phyloP scores from a whole-genome alignment of 2,797 vertebrate genomes.

The Alosa sapidissima region DNA sequence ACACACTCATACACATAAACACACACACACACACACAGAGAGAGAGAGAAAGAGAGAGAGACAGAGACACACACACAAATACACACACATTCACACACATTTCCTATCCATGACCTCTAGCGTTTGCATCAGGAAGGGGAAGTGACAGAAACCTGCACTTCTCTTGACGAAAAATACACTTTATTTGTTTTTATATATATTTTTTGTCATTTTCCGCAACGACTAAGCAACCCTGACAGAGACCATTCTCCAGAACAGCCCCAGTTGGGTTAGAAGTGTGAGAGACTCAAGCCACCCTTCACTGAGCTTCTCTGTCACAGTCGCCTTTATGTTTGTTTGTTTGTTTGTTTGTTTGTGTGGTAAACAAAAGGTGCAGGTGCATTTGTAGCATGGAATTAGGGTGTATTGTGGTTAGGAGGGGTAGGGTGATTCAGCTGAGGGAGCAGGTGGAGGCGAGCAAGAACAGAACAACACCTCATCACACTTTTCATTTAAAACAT shows the following conservation, averaged over 20 bases:
- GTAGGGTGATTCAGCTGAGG: neutral
- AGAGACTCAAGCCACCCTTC: neutral
- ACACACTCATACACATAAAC: neutral
- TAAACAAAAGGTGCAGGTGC: neutral
- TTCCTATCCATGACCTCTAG: conserved; percentile 34
- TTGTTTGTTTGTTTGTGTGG: neutral
- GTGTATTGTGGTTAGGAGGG: too few species aligned
- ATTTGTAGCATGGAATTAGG: neutral
- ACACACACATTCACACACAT: neutral
- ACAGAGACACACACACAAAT: conserved; percentile 62
- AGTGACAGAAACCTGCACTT: neutral
- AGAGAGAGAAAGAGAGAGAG: neutral
- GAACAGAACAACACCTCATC: neutral
- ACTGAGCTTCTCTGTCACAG: neutral
- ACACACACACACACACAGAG: neutral
- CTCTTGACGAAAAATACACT: neutral
- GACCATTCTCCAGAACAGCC: too few species aligned
- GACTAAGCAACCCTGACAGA: too few species aligned
- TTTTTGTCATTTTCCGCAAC: too few species aligned
- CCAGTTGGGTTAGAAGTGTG: neutral
- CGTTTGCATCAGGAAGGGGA: neutral
- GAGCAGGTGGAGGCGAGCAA: neutral
- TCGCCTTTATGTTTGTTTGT: neutral
- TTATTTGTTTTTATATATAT: too few species aligned
- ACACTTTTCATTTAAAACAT: neutral